Evolutionary conservation across 2,888 invertebrate species (phyloP), one percentile per base, ranked within the genome.

Genomic region (Bugulina stolonifera): DNA sequence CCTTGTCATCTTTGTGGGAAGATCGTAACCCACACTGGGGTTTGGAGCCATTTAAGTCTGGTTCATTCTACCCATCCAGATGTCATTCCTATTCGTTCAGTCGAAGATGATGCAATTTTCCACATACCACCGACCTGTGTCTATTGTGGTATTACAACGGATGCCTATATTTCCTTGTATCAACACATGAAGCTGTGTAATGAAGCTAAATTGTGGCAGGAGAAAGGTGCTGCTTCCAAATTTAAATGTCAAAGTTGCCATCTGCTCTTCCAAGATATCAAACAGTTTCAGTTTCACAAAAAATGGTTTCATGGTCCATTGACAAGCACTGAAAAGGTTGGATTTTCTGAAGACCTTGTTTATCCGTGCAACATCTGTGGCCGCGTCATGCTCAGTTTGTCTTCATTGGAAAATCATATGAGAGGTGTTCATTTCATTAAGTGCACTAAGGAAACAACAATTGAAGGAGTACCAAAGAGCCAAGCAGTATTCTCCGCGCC

Each of bases 1-100:
- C 27, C 18, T 64, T 64, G 64, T 32, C 64, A 64, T 32, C 64
- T 64, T 34, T 64, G 64, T 64, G 64, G 64, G 32, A 27, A 25
- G 22, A 32, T 18, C 10, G 3, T 64, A 27, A 29, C 18, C 32
- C 2, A n/a, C 5, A 18, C 32, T 64, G 22, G 14, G 25, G 32
- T n/a, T 32, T 14, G 29, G 18, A 32, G 32, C 32, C 64, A 64
- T n/a, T 10, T 64, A n/a, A 3, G 32, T 14, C 14, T 34, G 3
- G 34, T 64, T 27, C 64, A 64, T n/a, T n/a, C n/a, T n/a, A n/a
- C n/a, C n/a, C n/a, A n/a, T n/a, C n/a, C n/a, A n/a, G n/a, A n/a
- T n/a, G n/a, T n/a, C n/a, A n/a, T n/a, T n/a, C n/a, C n/a, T n/a
- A n/a, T n/a, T n/a, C n/a, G n/a, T n/a, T n/a, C n/a, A n/a, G n/a